Base-by-base conservation (phyloP, 64 coral and sea anemone species). In the Dendronephthya gigantea region DNA sequence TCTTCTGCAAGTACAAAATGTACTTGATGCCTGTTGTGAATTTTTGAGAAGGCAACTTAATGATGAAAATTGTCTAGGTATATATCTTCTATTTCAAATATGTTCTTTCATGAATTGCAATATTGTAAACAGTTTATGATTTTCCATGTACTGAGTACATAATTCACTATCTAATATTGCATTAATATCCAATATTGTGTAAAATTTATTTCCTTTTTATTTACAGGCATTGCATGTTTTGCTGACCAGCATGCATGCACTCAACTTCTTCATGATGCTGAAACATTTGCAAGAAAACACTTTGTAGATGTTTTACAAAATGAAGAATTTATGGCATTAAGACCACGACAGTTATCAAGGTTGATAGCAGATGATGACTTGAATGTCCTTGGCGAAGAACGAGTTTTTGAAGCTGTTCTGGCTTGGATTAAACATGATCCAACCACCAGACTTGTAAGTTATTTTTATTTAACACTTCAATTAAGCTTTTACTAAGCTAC, bases 221-320 rank as follows among this genome's bases (percentile, higher is more conserved):
- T 69, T 92, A n/a, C 69, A 98, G 95, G 95, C 87, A 98, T 98
- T 75, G 88, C 87, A 82, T 89, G 89, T 0, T 90, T 98, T 48
- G 95, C 95, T 16, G 95, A 98, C 72, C 87, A 87, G 0, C 95
- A 98, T 51, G 87, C 90, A 28, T 98, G 95, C 58, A 28, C 76
- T 36, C 87, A 89, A 30, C 92, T 98, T 22, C 75, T 93, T 79
- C 89, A 35, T 48, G 81, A 68, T 6, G 92, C 95, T 33, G 95
- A 98, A 72, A 70, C 48, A 5, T 98, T 85, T 88, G 95, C 95
- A 7, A 83, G 92, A 28, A 86, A 91, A 83, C 92, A 98, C 48
- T 98, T 98, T 88, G 88, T 93, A 68, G 95, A 98, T 34, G 95
- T 98, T 83, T 86, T 98, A 11, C 95, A 98, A 51, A 88, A 87